These are phyloP conservation scores for Pogonognathellus flavescens DNA, from an alignment of 1,140 invertebrate species.

Conservation along the genomic window DNA sequence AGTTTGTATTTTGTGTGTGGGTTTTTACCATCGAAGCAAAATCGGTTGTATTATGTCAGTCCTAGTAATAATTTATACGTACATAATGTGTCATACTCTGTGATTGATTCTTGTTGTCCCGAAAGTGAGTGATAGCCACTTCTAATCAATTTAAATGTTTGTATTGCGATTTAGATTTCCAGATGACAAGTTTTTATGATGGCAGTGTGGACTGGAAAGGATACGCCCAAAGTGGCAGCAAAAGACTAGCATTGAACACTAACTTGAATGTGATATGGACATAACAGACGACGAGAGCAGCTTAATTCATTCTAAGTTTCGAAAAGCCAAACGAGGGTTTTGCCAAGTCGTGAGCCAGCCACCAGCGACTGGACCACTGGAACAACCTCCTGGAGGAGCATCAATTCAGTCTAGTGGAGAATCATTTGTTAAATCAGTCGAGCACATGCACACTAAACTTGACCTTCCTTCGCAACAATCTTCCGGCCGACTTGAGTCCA, in stretches of 20 bases:
- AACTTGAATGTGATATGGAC: constrained; percentile 62
- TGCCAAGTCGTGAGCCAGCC: constrained; percentile 38
- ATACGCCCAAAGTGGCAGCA: constrained; percentile 20
- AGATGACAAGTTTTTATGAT: constrained; percentile 55
- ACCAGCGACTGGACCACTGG: constrained; percentile 4
- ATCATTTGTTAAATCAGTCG: not conserved
- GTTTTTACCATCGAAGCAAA: no score
- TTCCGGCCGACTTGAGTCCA: constrained; percentile 40
- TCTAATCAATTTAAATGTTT: not conserved
- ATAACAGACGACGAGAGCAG: constrained; percentile 60
- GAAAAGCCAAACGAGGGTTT: constrained; percentile 63
- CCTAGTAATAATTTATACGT: no score
- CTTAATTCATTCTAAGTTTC: constrained; percentile 66
- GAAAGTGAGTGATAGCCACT: not conserved
- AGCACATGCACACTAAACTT: constrained; percentile 58
- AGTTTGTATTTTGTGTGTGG: no score
- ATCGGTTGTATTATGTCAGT: no score
- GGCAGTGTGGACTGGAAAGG: constrained; percentile 19
- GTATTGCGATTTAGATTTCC: constrained; percentile 50
- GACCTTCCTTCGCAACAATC: constrained; percentile 51
- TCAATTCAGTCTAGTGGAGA: constrained; percentile 16
- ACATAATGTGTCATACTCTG: no score
- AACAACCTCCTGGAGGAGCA: not conserved
- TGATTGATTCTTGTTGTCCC: not conserved
- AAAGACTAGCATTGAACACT: constrained; percentile 9